Percentiles rank a stretch among this genome's conserved stretches.
Conservation (phyloP, 2,113 vertebrate species). For the Chinchilla lanigera region DNA sequence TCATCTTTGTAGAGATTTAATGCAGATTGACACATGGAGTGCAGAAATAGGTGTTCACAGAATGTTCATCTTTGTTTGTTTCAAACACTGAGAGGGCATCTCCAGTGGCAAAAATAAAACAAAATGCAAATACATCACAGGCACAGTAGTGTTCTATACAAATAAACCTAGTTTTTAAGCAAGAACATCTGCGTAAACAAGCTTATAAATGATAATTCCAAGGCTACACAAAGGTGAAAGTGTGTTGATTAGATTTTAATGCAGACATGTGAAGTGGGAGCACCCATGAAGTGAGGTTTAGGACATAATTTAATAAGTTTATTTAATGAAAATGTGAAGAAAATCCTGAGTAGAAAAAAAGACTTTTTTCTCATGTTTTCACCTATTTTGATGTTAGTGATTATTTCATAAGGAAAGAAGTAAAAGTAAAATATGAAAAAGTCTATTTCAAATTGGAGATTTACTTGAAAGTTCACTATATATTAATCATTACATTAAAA, state of each 20-base stretch:
- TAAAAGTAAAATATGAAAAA: neutral
- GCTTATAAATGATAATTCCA: slow-evolving; percentile 66
- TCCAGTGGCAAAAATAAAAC: slow-evolving; percentile 60
- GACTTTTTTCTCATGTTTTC: neutral
- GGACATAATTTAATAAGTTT: slow-evolving; percentile 44
- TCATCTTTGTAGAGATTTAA: slow-evolving; percentile 54
- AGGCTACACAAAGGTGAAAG: slow-evolving; percentile 55
- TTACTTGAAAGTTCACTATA: neutral
- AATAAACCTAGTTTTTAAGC: slow-evolving; percentile 71
- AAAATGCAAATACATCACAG: slow-evolving; percentile 64
- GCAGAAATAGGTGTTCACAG: slow-evolving; percentile 47
- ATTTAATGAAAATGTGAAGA: slow-evolving; percentile 46
- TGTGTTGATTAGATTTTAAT: slow-evolving; percentile 71
- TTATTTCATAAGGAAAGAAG: neutral
- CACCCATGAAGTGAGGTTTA: neutral
- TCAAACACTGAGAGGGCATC: slow-evolving; percentile 18
- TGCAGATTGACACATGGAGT: slow-evolving; percentile 13
- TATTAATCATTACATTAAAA: neutral
- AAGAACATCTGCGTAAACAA: slow-evolving; percentile 77
- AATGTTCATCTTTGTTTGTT: slow-evolving; percentile 25
- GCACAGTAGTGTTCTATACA: slow-evolving; percentile 65
- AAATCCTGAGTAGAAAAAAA: neutral
- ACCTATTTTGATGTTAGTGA: neutral
- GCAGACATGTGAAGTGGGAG: slow-evolving; percentile 43
- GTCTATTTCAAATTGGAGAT: neutral